A percentile compares a stretch with the other conserved stretches of the same genome.
Conservation (phyloP, 30 jellyfish, hydroid and myxozoan genomes). For the Hydra vulgaris region DNA sequence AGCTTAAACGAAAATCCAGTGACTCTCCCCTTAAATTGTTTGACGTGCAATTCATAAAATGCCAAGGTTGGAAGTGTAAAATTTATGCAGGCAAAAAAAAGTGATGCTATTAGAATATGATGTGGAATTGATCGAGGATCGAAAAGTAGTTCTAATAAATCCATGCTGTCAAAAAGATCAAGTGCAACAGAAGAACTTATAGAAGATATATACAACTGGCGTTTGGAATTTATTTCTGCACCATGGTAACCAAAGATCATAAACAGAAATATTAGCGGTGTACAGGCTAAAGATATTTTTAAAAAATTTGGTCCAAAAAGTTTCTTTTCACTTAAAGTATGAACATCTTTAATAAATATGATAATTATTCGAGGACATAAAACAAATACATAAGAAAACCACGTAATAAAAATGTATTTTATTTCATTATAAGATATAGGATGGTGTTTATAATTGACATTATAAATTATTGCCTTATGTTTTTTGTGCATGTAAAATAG, state of each 20-base stretch:
- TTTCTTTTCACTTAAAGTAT: conserved; percentile 48
- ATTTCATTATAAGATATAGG: conserved; percentile 53
- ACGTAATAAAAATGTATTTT: conserved; percentile 57
- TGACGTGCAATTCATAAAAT: conserved; percentile 40
- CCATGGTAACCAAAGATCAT: conserved; percentile 67
- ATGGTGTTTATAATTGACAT: conserved; percentile 45
- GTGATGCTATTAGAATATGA: conserved; percentile 37
- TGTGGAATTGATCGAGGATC: conserved; percentile 41
- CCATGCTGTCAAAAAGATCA: conserved; percentile 86
- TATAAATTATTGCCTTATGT: conserved; percentile 17
- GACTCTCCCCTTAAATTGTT: conserved; percentile 69
- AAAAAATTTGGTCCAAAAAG: conserved; percentile 83
- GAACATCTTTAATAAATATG: conserved; percentile 42
- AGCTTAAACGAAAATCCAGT: conserved; percentile 58
- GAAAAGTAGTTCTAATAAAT: conserved; percentile 58
- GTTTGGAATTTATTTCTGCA: conserved; percentile 53
- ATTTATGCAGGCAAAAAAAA: conserved; percentile 76
- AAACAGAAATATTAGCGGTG: conserved; percentile 72
- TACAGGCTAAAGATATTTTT: conserved; percentile 71
- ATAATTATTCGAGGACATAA: conserved; percentile 54
- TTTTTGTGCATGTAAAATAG: conserved; percentile 35
- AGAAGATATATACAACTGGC: conserved; percentile 60
- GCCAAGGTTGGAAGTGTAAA: conserved; percentile 78
- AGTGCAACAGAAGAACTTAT: conserved; percentile 57
- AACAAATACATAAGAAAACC: conserved; percentile 60